Conservation (phyloP, 2,888 invertebrate genomes). For the Fragum sueziense region DNA sequence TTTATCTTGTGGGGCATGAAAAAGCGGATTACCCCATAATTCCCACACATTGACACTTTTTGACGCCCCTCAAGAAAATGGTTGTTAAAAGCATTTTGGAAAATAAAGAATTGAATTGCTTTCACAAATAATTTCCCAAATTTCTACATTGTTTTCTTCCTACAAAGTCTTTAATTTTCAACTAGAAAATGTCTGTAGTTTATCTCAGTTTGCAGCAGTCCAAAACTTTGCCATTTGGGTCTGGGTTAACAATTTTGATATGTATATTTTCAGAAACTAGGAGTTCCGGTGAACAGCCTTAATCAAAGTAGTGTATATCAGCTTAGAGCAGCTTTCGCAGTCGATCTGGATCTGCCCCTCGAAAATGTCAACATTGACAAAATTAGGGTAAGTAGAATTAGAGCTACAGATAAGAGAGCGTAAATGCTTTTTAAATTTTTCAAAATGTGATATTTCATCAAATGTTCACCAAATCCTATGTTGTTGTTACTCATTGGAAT, state of each 20-base stretch:
- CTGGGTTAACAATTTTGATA: too few relatives aligned
- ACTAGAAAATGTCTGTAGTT: not conserved
- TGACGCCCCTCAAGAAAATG: not conserved
- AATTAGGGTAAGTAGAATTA: slow-evolving; percentile 67
- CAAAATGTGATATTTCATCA: too few relatives aligned
- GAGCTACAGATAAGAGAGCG: too few relatives aligned
- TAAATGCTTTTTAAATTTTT: too few relatives aligned
- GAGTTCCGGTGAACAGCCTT: slow-evolving; percentile 61
- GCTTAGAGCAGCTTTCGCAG: slow-evolving; percentile 66
- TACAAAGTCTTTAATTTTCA: not conserved
- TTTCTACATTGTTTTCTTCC: not conserved
- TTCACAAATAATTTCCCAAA: not conserved
- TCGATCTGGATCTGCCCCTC: slow-evolving; percentile 60
- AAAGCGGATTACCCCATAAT: not conserved
- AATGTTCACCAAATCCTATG: too few relatives aligned
- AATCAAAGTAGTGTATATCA: slow-evolving; percentile 62
- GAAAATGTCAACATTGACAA: slow-evolving; percentile 69
- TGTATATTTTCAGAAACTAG: slow-evolving; percentile 60
- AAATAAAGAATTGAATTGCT: not conserved
- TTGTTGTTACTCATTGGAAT: too few relatives aligned
- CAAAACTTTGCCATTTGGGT: not conserved
- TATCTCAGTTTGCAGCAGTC: not conserved
- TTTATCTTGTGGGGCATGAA: too few relatives aligned
- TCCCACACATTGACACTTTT: not conserved
- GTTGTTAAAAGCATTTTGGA: not conserved